Conservation (phyloP, 2,113 vertebrate species). For the Amphiprion ocellaris region DNA sequence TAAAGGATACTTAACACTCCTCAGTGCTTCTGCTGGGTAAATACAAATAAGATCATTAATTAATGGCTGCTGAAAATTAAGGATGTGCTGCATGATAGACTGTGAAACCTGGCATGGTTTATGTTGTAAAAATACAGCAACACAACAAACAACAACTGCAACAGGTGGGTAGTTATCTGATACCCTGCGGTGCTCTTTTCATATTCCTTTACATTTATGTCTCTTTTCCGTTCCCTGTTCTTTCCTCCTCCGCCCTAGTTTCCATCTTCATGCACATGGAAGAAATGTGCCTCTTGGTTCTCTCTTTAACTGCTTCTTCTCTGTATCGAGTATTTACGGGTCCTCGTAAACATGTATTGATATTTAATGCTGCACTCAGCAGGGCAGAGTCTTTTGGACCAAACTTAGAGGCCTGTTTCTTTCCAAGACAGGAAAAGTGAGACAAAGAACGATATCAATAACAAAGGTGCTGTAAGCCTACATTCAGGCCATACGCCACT, state of each 20-base stretch:
- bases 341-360: conserved; percentile 82
- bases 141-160: conserved; percentile 26
- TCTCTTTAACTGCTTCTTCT: conserved; percentile 36
- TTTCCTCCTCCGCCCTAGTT: conserved; percentile 19
- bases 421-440: conserved; percentile 58
- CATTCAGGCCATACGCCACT: not conserved
- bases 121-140: not conserved
- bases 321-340: conserved; percentile 68
- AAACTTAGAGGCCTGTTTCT: conserved; percentile 52
- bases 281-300: not conserved
- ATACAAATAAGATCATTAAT: conserved; percentile 38
- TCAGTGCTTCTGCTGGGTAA: conserved; percentile 5
- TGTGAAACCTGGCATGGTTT: not conserved
- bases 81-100: conserved; percentile 12
- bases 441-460: conserved; percentile 71
- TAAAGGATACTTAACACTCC: conserved; percentile 8
- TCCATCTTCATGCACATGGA: conserved; percentile 29
- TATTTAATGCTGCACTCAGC: conserved; percentile 81
- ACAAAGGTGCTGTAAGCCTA: conserved; percentile 71
- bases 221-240: conserved; percentile 17
- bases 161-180: conserved; percentile 39
- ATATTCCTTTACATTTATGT: conserved; percentile 35
- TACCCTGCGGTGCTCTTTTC: conserved; percentile 24
- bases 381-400: conserved; percentile 42
- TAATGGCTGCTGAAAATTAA: conserved; percentile 12